Conservation (phyloP, 2,888 invertebrate species). For the Hemicrepidius hirtus region DNA sequence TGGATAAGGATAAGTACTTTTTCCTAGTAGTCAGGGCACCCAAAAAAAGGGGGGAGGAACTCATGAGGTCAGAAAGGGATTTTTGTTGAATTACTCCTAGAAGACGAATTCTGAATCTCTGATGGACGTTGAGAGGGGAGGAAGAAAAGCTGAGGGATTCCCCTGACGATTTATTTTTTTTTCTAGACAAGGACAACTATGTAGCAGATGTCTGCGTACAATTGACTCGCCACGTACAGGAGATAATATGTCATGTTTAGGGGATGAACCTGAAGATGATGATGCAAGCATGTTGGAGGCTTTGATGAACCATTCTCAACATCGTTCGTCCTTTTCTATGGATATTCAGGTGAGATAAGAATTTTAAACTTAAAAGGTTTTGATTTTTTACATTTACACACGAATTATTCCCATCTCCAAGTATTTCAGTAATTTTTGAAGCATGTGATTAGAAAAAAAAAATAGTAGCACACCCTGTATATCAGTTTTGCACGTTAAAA, state of each 20-base stretch:
- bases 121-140: too few relatives aligned
- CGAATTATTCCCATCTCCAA: neutral
- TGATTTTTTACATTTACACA: neutral
- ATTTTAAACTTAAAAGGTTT: neutral
- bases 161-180: too few relatives aligned
- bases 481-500: constrained; percentile 19
- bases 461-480: constrained; percentile 11
- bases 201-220: constrained; percentile 85
- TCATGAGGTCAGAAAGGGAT: too few relatives aligned
- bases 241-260: constrained; percentile 78
- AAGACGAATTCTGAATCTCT: too few relatives aligned
- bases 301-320: constrained; percentile 62
- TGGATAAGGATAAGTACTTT: too few relatives aligned
- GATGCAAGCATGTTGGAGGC: constrained; percentile 79
- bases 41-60: too few relatives aligned
- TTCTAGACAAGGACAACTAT: constrained; percentile 86
- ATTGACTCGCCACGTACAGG: constrained; percentile 73
- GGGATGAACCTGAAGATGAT: constrained; percentile 82
- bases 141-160: too few relatives aligned
- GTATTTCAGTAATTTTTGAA: constrained; percentile 24
- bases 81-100: too few relatives aligned
- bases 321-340: constrained; percentile 67
- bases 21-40: too few relatives aligned
- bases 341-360: constrained; percentile 69
- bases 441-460: constrained; percentile 34